Evolutionary conservation across 1,140 invertebrate genomes (phyloP).

Genomic region (Drosophila pectinifera): DNA sequence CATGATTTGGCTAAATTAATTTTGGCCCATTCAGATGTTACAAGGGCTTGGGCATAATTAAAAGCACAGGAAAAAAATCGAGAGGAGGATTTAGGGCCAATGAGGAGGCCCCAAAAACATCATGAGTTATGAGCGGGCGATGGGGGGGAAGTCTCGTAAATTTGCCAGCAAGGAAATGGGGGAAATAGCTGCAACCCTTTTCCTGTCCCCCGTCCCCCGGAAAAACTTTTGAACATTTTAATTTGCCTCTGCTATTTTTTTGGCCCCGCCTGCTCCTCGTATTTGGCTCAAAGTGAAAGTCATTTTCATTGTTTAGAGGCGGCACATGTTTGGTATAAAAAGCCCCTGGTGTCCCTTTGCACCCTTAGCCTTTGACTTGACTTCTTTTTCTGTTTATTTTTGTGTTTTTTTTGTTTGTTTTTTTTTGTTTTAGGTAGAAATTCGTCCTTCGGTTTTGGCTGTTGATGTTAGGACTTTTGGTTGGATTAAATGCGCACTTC

Average conservation of each 20-base stretch:
- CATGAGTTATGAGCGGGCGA: slow-evolving; percentile 39
- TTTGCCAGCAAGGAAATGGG: slow-evolving; percentile 15
- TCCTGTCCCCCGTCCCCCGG: slow-evolving; percentile 1
- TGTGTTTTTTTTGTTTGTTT: not conserved
- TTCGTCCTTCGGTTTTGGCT: slow-evolving; percentile 52
- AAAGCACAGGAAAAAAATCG: slow-evolving; percentile 34
- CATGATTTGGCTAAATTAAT: slow-evolving; percentile 55
- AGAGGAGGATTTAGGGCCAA: slow-evolving; percentile 31
- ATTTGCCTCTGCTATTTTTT: slow-evolving; percentile 30
- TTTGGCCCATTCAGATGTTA: slow-evolving; percentile 23
- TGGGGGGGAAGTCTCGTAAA: slow-evolving; percentile 6
- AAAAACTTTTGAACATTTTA: slow-evolving; percentile 50
- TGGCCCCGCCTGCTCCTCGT: not conserved
- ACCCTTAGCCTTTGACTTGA: slow-evolving; percentile 34
- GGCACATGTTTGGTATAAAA: slow-evolving; percentile 62
- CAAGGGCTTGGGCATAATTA: slow-evolving; percentile 45
- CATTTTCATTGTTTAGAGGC: slow-evolving; percentile 66
- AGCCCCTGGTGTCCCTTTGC: slow-evolving; percentile 18
- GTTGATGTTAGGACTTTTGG: slow-evolving; percentile 81
- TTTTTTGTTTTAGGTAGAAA: slow-evolving; percentile 7
- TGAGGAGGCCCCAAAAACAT: slow-evolving; percentile 29
- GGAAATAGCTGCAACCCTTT: slow-evolving; percentile 20
- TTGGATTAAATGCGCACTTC: slow-evolving; percentile 79
- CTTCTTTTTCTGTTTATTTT: slow-evolving; percentile 1
- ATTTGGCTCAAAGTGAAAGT: slow-evolving; percentile 57